Conservation (phyloP, 2,113 vertebrate genomes). For the Labeo rohita region DNA sequence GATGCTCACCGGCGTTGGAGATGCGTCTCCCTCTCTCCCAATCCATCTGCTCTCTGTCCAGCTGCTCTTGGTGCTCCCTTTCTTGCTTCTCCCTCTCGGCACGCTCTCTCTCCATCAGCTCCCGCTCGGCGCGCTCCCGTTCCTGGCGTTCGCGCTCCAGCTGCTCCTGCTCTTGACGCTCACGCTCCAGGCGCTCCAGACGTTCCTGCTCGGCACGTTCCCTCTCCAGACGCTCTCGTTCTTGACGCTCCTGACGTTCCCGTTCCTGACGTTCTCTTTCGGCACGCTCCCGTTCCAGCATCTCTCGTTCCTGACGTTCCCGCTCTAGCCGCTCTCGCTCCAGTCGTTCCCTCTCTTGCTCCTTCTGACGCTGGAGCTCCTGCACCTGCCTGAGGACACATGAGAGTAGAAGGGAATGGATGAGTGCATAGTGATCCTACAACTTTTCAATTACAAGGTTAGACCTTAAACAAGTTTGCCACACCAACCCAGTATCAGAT, state of each 20-base stretch:
- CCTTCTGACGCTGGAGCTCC: conserved; percentile 93
- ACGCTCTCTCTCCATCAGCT: conserved; percentile 79
- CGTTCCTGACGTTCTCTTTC: conserved; percentile 79
- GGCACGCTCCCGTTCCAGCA: conserved; percentile 72
- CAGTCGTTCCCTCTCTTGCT: conserved; percentile 76
- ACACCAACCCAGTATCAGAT: background rate
- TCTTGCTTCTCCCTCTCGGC: conserved; percentile 80
- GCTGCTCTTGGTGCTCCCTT: conserved; percentile 77
- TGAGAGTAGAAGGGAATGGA: background rate
- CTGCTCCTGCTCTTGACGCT: conserved; percentile 83
- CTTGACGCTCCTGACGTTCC: conserved; percentile 73
- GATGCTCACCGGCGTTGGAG: conserved; percentile 86
- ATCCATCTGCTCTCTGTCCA: conserved; percentile 82
- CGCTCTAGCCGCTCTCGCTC: conserved; percentile 73
- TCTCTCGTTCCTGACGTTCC: conserved; percentile 73
- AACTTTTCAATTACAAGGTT: background rate
- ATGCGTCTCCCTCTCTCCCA: conserved; percentile 92
- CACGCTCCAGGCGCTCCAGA: conserved; percentile 65
- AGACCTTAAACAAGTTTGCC: background rate
- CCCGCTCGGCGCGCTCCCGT: conserved; percentile 73
- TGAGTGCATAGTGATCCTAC: background rate
- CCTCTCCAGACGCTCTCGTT: conserved; percentile 67
- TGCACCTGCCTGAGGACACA: conserved; percentile 85
- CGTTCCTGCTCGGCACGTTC: conserved; percentile 70
- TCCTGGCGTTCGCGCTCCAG: conserved; percentile 81